phyloP scores from a whole-genome alignment of 1,140 invertebrate genomes.

The Anastrepha ludens region DNA sequence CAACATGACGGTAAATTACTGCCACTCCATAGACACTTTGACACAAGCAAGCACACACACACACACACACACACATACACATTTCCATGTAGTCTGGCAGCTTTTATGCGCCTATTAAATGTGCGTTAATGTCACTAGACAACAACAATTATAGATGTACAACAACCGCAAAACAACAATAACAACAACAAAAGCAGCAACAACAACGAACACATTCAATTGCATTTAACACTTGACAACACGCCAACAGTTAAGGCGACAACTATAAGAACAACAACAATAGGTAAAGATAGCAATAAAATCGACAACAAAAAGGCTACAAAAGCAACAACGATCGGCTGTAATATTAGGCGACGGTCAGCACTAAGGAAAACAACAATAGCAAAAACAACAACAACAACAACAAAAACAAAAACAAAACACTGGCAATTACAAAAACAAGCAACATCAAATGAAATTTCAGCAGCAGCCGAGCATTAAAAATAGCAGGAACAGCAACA shows the following conservation, averaged over 20 bases:
- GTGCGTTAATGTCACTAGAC: slow-evolving; percentile 40
- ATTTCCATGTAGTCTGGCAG: not conserved
- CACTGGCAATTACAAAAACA: not conserved
- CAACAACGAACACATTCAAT: not conserved
- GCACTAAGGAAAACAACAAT: not conserved
- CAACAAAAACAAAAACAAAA: not conserved
- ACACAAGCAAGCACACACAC: not conserved
- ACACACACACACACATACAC: not conserved
- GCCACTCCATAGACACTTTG: not conserved
- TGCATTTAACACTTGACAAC: slow-evolving; percentile 52
- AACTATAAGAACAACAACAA: slow-evolving; percentile 4
- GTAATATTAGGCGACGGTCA: not conserved
- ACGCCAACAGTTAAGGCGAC: not conserved
- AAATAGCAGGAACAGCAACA: not conserved
- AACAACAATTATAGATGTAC: slow-evolving; percentile 36
- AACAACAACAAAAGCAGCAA: not conserved
- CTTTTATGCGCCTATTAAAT: slow-evolving; percentile 45
- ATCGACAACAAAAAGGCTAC: not conserved
- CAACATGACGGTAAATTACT: slow-evolving; percentile 7
- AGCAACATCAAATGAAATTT: slow-evolving; percentile 22
- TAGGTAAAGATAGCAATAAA: not conserved
- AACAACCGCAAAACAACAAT: not conserved
- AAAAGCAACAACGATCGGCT: not conserved
- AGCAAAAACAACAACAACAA: slow-evolving; percentile 3
- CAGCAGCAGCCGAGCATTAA: not conserved